These are phyloP conservation scores for Pseudomyrmex flavicornis DNA, from an alignment of 1,140 invertebrate species.

Conservation along the genomic window DNA sequence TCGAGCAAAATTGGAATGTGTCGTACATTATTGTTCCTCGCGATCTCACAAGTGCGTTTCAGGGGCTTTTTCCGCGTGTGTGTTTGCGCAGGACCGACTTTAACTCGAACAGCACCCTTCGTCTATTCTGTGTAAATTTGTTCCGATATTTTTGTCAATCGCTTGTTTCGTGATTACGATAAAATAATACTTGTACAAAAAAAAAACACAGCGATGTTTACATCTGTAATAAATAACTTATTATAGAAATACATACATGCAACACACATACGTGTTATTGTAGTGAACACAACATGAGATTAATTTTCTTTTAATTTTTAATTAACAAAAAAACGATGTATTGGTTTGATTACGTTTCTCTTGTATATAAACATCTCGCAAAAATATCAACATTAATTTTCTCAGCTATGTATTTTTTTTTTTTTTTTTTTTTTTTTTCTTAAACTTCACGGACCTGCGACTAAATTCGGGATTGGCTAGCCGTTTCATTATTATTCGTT, in stretches of 20 bases:
- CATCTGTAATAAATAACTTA: too few relatives aligned
- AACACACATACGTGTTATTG: too few relatives aligned
- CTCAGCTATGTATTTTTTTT: too few relatives aligned
- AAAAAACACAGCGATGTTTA: too few relatives aligned
- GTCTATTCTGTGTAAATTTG: neutral
- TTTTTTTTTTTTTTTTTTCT: neutral
- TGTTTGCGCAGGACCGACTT: neutral
- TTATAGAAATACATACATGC: too few relatives aligned
- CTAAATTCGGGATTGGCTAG: slow-evolving; percentile 23
- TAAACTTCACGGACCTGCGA: neutral
- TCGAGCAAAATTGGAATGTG: slow-evolving; percentile 45
- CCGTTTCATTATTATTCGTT: slow-evolving; percentile 60
- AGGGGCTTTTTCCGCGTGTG: slow-evolving; percentile 17
- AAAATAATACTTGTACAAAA: too few relatives aligned
- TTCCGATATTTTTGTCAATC: neutral
- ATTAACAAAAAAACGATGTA: too few relatives aligned
- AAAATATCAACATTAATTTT: neutral
- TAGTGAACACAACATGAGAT: too few relatives aligned
- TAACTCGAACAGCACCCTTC: neutral
- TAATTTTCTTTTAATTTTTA: too few relatives aligned
- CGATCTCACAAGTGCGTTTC: neutral
- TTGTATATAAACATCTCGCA: neutral
- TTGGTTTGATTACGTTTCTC: too few relatives aligned
- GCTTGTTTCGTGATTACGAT: too few relatives aligned
- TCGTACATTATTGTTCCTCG: slow-evolving; percentile 11